A percentile compares a stretch with the other conserved stretches of the same genome.
These are phyloP conservation scores for Diploscapter pachys DNA, from an alignment of 1,140 invertebrate species.

Conservation along the genomic window DNA sequence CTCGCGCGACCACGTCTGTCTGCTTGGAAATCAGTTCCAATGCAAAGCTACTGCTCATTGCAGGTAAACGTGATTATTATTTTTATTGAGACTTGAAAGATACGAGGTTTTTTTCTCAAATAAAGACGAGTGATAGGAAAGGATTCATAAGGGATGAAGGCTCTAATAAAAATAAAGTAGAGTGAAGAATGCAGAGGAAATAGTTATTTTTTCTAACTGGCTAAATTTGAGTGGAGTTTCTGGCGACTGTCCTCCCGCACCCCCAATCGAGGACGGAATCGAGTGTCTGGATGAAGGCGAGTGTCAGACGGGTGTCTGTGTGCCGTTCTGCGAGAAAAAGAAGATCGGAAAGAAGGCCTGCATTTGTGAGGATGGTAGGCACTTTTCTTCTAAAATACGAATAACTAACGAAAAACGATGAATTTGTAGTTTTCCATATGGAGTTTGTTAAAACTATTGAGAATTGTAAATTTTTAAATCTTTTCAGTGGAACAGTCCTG, in stretches of 20 bases:
- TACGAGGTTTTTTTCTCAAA: background rate
- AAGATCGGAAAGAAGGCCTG: conserved; percentile 32
- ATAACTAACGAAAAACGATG: background rate
- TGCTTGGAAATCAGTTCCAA: conserved; percentile 8
- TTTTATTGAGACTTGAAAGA: background rate
- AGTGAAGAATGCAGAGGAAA: background rate
- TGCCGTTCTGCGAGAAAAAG: conserved; percentile 30
- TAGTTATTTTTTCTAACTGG: background rate
- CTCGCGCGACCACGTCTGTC: conserved; percentile 4
- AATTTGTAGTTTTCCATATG: no score
- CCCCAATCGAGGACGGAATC: conserved; percentile 10
- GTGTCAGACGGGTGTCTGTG: conserved; percentile 24
- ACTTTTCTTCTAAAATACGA: background rate
- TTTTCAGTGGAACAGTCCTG: conserved; percentile 31
- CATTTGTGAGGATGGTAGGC: conserved; percentile 36
- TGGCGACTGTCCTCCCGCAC: conserved; percentile 26
- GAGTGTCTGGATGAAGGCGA: conserved; percentile 32
- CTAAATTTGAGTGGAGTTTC: conserved; percentile 23
- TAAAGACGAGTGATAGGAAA: background rate
- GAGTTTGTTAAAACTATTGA: background rate
- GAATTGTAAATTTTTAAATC: background rate
- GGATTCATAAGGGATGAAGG: no score
- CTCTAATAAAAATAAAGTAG: background rate
- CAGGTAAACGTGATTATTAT: conserved; percentile 1
- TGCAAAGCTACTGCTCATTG: conserved; percentile 18